Conservation (phyloP, 1,140 invertebrate species). For the Halesus radiatus region DNA sequence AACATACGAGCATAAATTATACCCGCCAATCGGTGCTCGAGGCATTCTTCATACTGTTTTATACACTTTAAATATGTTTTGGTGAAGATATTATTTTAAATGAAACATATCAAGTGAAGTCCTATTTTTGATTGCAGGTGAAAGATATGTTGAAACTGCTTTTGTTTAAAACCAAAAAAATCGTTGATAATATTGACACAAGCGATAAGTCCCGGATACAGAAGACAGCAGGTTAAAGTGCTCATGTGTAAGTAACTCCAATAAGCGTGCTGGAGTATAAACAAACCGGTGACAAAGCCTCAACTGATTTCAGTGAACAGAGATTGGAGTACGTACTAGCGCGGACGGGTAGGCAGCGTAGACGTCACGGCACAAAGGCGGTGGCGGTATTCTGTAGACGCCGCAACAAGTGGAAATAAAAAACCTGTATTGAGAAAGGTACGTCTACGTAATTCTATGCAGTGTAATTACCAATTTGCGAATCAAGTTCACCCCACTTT, state of each 20-base stretch:
- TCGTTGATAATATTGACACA: no score
- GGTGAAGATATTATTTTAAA: no score
- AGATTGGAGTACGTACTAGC: no score
- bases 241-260: not conserved
- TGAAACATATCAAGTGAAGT: not conserved
- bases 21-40: not conserved
- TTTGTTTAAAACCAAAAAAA: no score
- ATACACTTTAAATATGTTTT: no score
- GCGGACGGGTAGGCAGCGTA: slow-evolving; percentile 5
- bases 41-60: slow-evolving; percentile 10
- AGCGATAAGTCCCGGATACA: no score
- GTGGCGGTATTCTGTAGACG: slow-evolving; percentile 20
- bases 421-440: slow-evolving; percentile 45
- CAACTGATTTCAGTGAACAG: no score
- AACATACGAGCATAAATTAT: slow-evolving; percentile 39
- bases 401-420: slow-evolving; percentile 42
- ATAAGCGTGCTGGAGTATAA: not conserved
- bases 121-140: no score
- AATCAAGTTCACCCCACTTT: slow-evolving; percentile 49
- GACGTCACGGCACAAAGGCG: slow-evolving; percentile 35
- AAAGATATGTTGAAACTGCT: no score
- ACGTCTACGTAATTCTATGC: slow-evolving; percentile 41
- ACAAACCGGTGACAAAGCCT: slow-evolving; percentile 12
- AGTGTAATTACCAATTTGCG: slow-evolving; percentile 49
- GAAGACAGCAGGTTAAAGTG: no score